Evolutionary conservation across 2,797 vertebrate species (phyloP).

Genomic region (Cirrhinus mrigala): DNA sequence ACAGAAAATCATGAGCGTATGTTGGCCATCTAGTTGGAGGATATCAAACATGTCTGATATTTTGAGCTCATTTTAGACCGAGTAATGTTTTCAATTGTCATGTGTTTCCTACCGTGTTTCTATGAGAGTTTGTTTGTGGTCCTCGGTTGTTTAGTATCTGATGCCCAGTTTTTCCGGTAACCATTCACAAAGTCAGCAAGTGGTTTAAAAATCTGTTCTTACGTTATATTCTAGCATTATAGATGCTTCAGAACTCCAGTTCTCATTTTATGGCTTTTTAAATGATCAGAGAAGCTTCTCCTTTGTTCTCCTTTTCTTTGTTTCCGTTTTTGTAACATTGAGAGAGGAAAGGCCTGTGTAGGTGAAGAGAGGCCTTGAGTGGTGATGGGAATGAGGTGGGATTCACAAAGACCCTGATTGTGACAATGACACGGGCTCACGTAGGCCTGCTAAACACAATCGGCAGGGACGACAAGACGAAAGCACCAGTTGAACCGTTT

Average conservation of each 20-base stretch:
- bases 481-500: constrained; percentile 73
- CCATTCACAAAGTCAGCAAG: not conserved
- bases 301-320: constrained; percentile 28
- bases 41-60: not conserved
- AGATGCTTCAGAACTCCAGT: not conserved
- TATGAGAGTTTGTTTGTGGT: not conserved
- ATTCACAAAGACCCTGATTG: constrained; percentile 32
- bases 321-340: constrained; percentile 8
- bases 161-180: not conserved
- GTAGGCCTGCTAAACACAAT: constrained; percentile 13
- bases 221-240: not conserved
- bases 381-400: constrained; percentile 4
- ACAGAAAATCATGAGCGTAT: too few species aligned
- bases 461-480: constrained; percentile 56
- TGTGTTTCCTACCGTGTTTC: too few species aligned
- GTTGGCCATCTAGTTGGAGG: not conserved
- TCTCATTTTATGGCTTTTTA: constrained; percentile 18
- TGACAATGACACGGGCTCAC: not conserved
- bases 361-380: not conserved
- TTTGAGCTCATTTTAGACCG: not conserved
- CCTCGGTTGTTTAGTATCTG: not conserved
- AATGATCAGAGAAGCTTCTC: constrained; percentile 55
- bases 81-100: not conserved
- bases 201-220: not conserved
- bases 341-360: constrained; percentile 15